Evolutionary conservation across 2,888 invertebrate species (phyloP), one percentile per base, ranked within the genome.

Genomic region (Macrosoma leucophasiata): DNA sequence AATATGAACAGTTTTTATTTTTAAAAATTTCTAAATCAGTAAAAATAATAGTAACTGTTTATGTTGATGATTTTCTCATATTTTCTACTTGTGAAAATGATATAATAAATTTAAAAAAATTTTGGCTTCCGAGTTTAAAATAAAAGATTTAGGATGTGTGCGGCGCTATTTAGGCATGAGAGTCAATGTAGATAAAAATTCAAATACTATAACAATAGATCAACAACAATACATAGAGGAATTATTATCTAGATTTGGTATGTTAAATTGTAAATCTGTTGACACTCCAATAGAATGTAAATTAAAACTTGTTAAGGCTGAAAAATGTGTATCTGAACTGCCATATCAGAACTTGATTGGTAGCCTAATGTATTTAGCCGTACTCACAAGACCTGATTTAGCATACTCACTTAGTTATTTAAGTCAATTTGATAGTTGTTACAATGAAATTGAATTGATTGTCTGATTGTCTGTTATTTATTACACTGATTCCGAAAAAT

Each of bases 331-430:
- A 7, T n/a, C 15, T 10, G 3, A 28, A 28, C 7, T 7, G 6
- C 33, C 33, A 2, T 33, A 33, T 10, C 27, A 27, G 9, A 12
- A 26, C 14, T 23, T 39, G 6, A 29, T 39, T 11, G 35, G 29
- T 7, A 29, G 21, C 4, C 17, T 39, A 13, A 43, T 40, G 36
- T 43, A 39, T 18, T 23, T 43, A 15, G 29, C 43, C 4, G 40
- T 40, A 7, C 15, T 27, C 9, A 30, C 43, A 4, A 23, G 37
- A 12, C 43, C 43, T 21, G 40, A 41, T 19, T 32, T 41, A n/a
- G 33, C 28, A n/a, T n/a, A n/a, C n/a, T n/a, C n/a, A n/a, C n/a
- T n/a, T n/a, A n/a, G n/a, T n/a, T n/a, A n/a, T n/a, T n/a, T n/a
- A n/a, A n/a, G n/a, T n/a, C n/a, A n/a, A n/a, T n/a, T n/a, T n/a